Percentiles rank a stretch among this genome's conserved stretches.
phyloP scores from a whole-genome alignment of 2,113 vertebrate species.

The Riparia riparia region DNA sequence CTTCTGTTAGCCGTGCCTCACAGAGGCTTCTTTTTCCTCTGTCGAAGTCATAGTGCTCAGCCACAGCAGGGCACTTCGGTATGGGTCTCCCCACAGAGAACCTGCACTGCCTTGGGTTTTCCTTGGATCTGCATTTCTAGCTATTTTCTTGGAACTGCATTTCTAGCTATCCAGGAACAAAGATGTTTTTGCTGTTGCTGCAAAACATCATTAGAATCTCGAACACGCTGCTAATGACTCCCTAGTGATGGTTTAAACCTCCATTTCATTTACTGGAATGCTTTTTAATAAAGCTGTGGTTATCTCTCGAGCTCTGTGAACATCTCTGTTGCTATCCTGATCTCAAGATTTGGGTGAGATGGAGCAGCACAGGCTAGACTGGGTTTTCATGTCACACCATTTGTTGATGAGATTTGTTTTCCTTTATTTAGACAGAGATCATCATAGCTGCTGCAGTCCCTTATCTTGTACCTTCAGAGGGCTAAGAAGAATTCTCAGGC shows the following conservation, averaged over 20 bases:
- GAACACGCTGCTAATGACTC: not conserved
- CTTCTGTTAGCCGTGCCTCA: not conserved
- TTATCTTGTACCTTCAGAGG: not conserved
- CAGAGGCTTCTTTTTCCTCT: not conserved
- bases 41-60: fast-evolving
- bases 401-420: not conserved
- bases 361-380: not conserved
- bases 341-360: not conserved
- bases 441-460: not conserved
- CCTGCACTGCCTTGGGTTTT: not conserved
- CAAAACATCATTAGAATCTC: not conserved
- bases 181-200: not conserved
- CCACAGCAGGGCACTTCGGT: not conserved
- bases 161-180: not conserved
- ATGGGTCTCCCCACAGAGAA: not conserved
- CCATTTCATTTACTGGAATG: not conserved
- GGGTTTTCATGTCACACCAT: not conserved
- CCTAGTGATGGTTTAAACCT: not conserved
- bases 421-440: not conserved
- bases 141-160: not conserved
- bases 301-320: not conserved
- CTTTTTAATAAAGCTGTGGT: not conserved
- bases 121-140: not conserved
- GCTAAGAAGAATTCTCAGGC: not conserved
- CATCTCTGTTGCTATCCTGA: not conserved